Conservation (phyloP, 2,797 vertebrate genomes). For the Danio jaintianensis region DNA sequence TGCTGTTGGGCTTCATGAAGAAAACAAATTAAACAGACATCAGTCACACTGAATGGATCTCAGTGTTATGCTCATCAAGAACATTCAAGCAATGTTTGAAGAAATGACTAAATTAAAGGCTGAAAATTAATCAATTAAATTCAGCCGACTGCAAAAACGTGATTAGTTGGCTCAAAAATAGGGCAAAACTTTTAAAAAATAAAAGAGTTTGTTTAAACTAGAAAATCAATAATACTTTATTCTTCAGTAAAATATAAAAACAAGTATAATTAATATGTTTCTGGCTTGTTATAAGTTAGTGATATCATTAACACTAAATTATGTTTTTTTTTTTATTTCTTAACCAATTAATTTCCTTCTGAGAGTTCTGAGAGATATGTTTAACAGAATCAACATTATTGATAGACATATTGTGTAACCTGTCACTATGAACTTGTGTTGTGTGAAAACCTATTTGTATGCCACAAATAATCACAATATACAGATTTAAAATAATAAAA, state of each 20-base stretch:
- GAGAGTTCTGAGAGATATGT: background rate
- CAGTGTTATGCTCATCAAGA: background rate
- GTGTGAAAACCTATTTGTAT: background rate
- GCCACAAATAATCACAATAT: background rate
- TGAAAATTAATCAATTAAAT: background rate
- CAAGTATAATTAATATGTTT: too few species aligned
- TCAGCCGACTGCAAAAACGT: background rate
- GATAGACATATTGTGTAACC: background rate
- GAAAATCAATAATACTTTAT: background rate
- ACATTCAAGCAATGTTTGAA: background rate
- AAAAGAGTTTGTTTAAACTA: background rate
- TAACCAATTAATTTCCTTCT: background rate
- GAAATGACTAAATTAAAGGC: conserved; percentile 3
- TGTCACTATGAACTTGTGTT: background rate
- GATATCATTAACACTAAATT: too few species aligned
- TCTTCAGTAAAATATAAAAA: too few species aligned
- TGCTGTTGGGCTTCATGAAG: conserved; percentile 87
- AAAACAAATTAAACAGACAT: conserved; percentile 33
- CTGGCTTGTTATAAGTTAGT: too few species aligned
- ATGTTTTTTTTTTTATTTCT: too few species aligned
- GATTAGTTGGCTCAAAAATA: background rate
- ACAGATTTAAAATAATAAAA: background rate
- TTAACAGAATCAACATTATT: background rate
- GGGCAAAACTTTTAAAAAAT: background rate
- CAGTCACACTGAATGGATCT: background rate